phyloP scores from a whole-genome alignment of 1,140 invertebrate species.

The Druon quercuslanigerum region DNA sequence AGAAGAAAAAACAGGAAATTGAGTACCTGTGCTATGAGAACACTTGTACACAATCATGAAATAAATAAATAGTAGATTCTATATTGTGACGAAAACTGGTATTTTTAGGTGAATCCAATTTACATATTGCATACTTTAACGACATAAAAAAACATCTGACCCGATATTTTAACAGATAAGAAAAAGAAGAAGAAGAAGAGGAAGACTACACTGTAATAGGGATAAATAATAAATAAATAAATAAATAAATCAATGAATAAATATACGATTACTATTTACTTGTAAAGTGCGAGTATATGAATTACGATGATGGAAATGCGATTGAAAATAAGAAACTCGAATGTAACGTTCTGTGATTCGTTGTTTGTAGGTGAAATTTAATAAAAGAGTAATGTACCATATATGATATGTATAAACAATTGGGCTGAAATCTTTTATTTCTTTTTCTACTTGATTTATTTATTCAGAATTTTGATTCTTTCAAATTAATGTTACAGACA shows the following conservation, averaged over 20 bases:
- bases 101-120: constrained; percentile 75
- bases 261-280: constrained; percentile 71
- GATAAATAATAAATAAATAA: constrained; percentile 59
- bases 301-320: constrained; percentile 70
- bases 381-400: constrained; percentile 74
- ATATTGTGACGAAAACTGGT: constrained; percentile 66
- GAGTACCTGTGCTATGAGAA: constrained; percentile 66
- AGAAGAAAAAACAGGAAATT: constrained; percentile 56
- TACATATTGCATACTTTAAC: constrained; percentile 62
- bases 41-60: constrained; percentile 71
- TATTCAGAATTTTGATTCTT: too few species aligned
- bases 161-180: constrained; percentile 74
- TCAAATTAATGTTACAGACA: too few species aligned
- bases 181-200: too few species aligned
- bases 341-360: constrained; percentile 77
- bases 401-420: constrained; percentile 40
- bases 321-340: constrained; percentile 75
- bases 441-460: too few species aligned
- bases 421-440: too few species aligned
- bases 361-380: constrained; percentile 77
- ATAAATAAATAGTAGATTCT: constrained; percentile 40
- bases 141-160: constrained; percentile 63
- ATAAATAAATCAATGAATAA: constrained; percentile 41
- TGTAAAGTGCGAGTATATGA: constrained; percentile 62
- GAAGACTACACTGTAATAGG: constrained; percentile 67